These are phyloP conservation scores for Aurelia aurita complex sp. Pacific DNA, from an alignment of 30 jellyfish, hydroid and myxozoan species.

Conservation along the genomic window DNA sequence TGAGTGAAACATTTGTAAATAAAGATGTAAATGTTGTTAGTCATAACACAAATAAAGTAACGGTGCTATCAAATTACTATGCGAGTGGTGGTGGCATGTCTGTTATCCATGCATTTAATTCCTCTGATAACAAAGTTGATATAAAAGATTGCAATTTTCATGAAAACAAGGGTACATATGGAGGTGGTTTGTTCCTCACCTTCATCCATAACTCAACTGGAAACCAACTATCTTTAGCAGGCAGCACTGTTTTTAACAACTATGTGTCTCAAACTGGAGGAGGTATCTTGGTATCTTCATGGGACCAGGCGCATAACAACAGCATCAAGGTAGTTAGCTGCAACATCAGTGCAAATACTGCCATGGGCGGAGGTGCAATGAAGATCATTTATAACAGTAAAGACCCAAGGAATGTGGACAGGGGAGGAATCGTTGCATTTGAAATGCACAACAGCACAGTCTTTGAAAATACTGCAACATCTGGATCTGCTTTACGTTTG, in stretches of 20 bases:
- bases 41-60: constrained; percentile 46
- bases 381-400: constrained; percentile 52
- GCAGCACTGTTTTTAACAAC: constrained; percentile 29
- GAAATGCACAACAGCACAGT: constrained; percentile 39
- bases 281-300: constrained; percentile 55
- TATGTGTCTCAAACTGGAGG: constrained; percentile 64
- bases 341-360: constrained; percentile 27
- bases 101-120: constrained; percentile 49
- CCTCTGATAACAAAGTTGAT: constrained; percentile 26
- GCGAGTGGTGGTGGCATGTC: constrained; percentile 79
- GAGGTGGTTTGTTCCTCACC: constrained; percentile 65
- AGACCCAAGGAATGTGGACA: constrained; percentile 37
- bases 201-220: constrained; percentile 58
- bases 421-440: constrained; percentile 30
- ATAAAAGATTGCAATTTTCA: constrained; percentile 34
- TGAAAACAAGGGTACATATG: constrained; percentile 65
- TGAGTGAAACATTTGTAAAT: constrained; percentile 42
- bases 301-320: constrained; percentile 73
- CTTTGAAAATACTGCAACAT: constrained; percentile 48
- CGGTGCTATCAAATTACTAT: constrained; percentile 64
- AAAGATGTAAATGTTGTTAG: constrained; percentile 20
- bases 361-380: constrained; percentile 79
- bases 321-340: background rate
- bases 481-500: constrained; percentile 72
- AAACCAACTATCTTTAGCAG: constrained; percentile 4